A percentile compares a stretch with the other conserved stretches of the same genome.
Evolutionary conservation across 2,888 invertebrate species (phyloP).

Genomic region (Cephalotes varians): DNA sequence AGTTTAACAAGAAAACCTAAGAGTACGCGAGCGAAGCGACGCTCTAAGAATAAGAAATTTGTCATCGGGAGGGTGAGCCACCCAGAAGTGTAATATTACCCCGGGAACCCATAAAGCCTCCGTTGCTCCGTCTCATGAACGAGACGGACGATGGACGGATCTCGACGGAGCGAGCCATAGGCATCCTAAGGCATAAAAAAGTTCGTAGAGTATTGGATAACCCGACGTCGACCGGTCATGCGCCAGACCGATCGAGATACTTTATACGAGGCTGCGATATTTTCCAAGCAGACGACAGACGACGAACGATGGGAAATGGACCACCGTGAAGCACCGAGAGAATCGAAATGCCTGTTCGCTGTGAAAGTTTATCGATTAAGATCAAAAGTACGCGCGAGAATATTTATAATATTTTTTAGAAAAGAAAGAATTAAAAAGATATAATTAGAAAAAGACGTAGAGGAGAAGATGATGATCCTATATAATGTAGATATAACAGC

Average conservation of each 20-base stretch:
- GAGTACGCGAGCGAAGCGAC: constrained; percentile 43
- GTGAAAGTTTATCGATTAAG: background rate
- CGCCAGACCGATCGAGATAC: constrained; percentile 73
- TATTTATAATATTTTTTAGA: background rate
- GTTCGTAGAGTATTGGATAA: constrained; percentile 78
- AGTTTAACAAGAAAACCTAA: constrained; percentile 40
- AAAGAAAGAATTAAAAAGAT: rapidly evolving
- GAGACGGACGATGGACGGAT: constrained; percentile 49
- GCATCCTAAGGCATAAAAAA: constrained; percentile 64
- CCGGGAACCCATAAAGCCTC: constrained; percentile 63
- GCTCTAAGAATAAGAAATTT: constrained; percentile 43
- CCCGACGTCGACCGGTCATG: constrained; percentile 74
- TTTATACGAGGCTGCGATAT: constrained; percentile 75
- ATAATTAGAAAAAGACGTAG: background rate
- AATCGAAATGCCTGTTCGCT: constrained; percentile 24
- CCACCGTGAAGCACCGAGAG: constrained; percentile 81
- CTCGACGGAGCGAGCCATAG: constrained; percentile 69
- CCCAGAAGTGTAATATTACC: constrained; percentile 79
- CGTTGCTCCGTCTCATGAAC: constrained; percentile 44
- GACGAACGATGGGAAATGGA: constrained; percentile 85
- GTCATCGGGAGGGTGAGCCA: constrained; percentile 70
- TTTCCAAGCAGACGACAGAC: constrained; percentile 78
- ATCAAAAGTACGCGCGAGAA: background rate
- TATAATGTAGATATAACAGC: too few species aligned
- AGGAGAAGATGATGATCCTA: too few species aligned